Evolutionary conservation across 1,140 invertebrate genomes (phyloP).

Genomic region (Pogonognathellus flavescens): DNA sequence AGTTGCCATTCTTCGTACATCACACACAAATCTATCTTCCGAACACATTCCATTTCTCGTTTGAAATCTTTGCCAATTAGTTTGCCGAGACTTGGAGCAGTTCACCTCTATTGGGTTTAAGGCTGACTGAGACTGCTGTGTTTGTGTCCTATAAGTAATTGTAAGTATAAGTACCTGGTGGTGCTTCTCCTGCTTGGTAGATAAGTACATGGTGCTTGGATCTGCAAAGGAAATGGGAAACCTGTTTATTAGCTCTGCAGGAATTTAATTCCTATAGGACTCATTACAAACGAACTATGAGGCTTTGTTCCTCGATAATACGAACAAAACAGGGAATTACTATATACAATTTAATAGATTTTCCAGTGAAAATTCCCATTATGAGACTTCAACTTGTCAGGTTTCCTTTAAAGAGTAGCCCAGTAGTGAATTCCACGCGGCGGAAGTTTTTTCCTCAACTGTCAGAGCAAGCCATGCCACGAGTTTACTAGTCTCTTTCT

Average conservation of each 20-base stretch:
- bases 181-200: too few species aligned
- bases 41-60: slow-evolving; percentile 35
- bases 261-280: slow-evolving; percentile 37
- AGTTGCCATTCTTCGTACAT: background rate
- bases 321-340: background rate
- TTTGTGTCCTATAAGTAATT: background rate
- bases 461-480: background rate
- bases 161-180: too few species aligned
- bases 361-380: slow-evolving; percentile 30
- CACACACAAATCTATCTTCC: slow-evolving; percentile 31
- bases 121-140: slow-evolving; percentile 10
- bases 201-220: too few species aligned
- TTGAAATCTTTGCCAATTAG: slow-evolving; percentile 44
- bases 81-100: slow-evolving; percentile 43
- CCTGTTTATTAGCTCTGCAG: slow-evolving; percentile 38
- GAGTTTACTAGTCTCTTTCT: too few species aligned
- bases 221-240: slow-evolving; percentile 23
- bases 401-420: slow-evolving; percentile 31
- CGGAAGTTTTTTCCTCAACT: slow-evolving; percentile 6
- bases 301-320: background rate
- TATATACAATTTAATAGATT: slow-evolving; percentile 36
- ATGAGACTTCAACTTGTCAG: slow-evolving; percentile 40
- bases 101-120: background rate
- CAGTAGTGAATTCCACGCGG: slow-evolving; percentile 27
- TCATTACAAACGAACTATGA: slow-evolving; percentile 1